Conservation (phyloP, 2,888 invertebrate species). For the Platypus cylindrus region DNA sequence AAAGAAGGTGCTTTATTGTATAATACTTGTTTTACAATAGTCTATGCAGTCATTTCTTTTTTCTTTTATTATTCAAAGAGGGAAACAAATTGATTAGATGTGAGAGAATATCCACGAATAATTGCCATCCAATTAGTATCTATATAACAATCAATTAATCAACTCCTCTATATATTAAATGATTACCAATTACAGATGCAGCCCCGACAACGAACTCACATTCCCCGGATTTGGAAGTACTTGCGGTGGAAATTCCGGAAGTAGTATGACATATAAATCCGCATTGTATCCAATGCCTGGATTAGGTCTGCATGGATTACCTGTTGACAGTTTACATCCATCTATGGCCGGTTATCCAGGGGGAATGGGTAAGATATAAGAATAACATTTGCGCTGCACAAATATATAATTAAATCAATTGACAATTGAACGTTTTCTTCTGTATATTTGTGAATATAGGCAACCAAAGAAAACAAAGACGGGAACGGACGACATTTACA, state of each 20-base stretch:
- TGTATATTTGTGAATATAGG: no score
- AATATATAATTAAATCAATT: background rate
- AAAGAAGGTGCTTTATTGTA: constrained; percentile 13
- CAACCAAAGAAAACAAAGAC: constrained; percentile 83
- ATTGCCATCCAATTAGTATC: no score
- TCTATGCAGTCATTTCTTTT: no score
- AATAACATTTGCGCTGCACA: no score
- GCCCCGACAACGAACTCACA: constrained; percentile 44
- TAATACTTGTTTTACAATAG: no score
- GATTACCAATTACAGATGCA: constrained; percentile 36
- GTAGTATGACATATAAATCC: constrained; percentile 44
- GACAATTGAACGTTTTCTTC: background rate
- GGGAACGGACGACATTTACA: constrained; percentile 95
- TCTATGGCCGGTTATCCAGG: constrained; percentile 51
- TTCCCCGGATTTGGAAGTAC: constrained; percentile 45
- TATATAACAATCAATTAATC: no score
- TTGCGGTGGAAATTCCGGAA: constrained; percentile 41
- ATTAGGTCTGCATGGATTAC: constrained; percentile 41
- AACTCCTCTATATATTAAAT: background rate
- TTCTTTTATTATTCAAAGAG: no score
- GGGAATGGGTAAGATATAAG: constrained; percentile 33
- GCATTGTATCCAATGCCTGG: constrained; percentile 45
- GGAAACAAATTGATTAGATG: no score
- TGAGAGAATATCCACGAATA: no score
- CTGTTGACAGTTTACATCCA: constrained; percentile 52